Percentiles rank a stretch among this genome's conserved stretches.
Evolutionary conservation across 2,797 vertebrate genomes (phyloP).

Genomic region (Amphiprion clarkii): DNA sequence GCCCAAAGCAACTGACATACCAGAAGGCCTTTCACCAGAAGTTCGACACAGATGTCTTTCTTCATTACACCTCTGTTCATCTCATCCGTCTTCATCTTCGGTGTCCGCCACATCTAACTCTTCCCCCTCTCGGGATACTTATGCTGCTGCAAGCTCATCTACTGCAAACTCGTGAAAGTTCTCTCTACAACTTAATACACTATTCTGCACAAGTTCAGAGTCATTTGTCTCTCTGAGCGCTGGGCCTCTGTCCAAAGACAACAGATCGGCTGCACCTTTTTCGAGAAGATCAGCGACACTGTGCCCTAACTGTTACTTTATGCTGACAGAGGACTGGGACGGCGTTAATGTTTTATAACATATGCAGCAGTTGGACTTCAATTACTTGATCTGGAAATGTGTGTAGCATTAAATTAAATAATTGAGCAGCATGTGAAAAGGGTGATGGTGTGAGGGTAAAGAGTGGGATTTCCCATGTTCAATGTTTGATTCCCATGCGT

Average conservation of each 20-base stretch:
- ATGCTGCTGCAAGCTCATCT: conserved; percentile 25
- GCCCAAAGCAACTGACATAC: conserved; percentile 49
- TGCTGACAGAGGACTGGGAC: conserved; percentile 5
- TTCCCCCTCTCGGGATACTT: conserved; percentile 28
- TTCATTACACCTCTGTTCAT: conserved; percentile 42
- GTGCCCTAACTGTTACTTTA: background rate
- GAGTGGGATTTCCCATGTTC: conserved; percentile 60
- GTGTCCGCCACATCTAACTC: conserved; percentile 18
- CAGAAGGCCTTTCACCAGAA: conserved; percentile 42
- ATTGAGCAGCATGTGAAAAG: conserved; percentile 43
- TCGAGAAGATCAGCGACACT: conserved; percentile 24
- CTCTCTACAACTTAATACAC: conserved; percentile 15
- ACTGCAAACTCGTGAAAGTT: conserved; percentile 20
- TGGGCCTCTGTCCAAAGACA: conserved; percentile 31
- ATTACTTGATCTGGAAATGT: conserved; percentile 47
- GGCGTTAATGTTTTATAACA: conserved; percentile 40
- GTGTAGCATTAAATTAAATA: conserved; percentile 55
- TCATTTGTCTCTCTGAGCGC: conserved; percentile 55
- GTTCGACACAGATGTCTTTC: conserved; percentile 41
- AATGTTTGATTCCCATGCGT: conserved; percentile 54
- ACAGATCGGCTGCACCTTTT: background rate
- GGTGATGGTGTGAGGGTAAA: conserved; percentile 43
- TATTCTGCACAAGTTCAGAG: conserved; percentile 34
- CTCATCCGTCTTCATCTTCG: conserved; percentile 64
- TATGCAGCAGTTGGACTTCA: conserved; percentile 31